Percentiles rank a stretch among this genome's conserved stretches.
phyloP scores from a whole-genome alignment of 2,113 vertebrate genomes.

The Aleadryas rufinucha region DNA sequence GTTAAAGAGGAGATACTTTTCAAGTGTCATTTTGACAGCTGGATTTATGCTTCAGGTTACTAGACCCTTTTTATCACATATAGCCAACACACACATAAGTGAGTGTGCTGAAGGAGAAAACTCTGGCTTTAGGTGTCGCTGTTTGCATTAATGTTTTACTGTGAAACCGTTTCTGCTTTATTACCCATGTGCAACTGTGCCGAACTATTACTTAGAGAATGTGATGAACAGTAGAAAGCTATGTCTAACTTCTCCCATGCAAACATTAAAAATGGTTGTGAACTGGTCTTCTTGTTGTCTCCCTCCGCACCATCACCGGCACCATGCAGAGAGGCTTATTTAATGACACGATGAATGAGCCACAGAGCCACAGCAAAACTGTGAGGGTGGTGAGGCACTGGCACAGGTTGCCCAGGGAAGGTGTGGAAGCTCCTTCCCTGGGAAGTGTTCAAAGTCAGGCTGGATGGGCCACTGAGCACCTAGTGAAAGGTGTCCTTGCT shows the following conservation, averaged over 20 bases:
- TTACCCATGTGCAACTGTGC: background rate
- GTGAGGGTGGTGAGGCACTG: background rate
- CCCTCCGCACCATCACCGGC: background rate
- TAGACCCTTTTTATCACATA: background rate
- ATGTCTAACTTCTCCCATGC: background rate
- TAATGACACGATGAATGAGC: background rate
- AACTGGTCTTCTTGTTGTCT: background rate
- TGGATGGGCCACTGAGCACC: background rate
- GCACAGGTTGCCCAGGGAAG: background rate
- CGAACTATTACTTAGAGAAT: background rate
- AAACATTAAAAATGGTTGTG: background rate
- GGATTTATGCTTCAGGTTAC: background rate
- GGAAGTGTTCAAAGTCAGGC: background rate
- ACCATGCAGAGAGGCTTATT: accelerated
- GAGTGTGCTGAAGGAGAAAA: background rate
- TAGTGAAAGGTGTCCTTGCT: background rate
- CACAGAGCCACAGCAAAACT: background rate
- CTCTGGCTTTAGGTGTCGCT: background rate
- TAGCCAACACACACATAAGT: accelerated
- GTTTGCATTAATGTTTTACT: background rate
- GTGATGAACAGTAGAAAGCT: background rate
- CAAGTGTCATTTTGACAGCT: background rate
- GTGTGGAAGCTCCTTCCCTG: background rate
- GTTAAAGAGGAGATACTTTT: background rate
- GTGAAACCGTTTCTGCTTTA: background rate